These are phyloP conservation scores for Andrena hattorfiana DNA, from an alignment of 2,888 invertebrate genomes.

Conservation along the genomic window DNA sequence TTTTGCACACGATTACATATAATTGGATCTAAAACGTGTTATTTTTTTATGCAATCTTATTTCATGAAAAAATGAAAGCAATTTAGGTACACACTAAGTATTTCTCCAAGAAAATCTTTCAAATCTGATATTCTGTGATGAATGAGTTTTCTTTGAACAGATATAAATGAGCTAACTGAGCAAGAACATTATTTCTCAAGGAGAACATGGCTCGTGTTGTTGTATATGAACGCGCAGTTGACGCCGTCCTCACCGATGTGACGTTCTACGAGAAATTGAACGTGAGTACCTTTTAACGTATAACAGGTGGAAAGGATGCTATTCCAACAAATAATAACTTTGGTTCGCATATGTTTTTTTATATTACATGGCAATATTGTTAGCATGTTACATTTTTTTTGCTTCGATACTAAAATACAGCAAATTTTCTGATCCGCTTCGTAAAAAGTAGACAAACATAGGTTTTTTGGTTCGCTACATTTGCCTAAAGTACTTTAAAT, in stretches of 20 bases:
- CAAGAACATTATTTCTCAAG: slow-evolving; percentile 9
- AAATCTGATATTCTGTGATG: not conserved
- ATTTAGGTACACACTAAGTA: not conserved
- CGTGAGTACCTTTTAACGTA: slow-evolving; percentile 52
- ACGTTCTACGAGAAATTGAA: not conserved
- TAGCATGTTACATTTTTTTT: not conserved
- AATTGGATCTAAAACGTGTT: not conserved
- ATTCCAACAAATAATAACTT: not conserved
- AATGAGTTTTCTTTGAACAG: not conserved
- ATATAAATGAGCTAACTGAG: not conserved
- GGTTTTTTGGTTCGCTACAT: not conserved
- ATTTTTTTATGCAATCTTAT: not conserved
- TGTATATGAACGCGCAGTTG: slow-evolving; percentile 53
- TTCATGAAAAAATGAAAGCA: not conserved
- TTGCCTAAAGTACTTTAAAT: not conserved
- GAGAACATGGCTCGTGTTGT: slow-evolving; percentile 65
- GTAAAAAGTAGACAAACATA: too few species aligned
- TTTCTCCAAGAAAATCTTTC: not conserved
- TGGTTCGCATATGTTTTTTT: not conserved
- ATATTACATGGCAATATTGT: not conserved
- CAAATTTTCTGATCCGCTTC: too few species aligned
- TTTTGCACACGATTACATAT: too few species aligned
- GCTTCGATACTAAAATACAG: not conserved
- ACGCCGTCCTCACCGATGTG: slow-evolving; percentile 28
- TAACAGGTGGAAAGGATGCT: not conserved